Conservation (phyloP, 2,113 vertebrate genomes). For the Halichoerus grypus region DNA sequence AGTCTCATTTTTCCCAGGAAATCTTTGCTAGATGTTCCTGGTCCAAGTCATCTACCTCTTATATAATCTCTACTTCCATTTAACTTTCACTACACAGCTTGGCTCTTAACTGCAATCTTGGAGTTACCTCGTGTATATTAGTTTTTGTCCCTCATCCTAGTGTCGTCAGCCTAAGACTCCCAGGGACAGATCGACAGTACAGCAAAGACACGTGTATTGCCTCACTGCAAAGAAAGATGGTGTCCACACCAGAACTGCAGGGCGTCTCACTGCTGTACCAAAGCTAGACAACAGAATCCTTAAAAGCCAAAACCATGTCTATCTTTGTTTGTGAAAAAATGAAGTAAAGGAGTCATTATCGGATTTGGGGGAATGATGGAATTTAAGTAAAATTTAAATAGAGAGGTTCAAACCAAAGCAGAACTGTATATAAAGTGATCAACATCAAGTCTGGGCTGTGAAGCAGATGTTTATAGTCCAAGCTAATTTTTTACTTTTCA, state of each 20-base stretch:
- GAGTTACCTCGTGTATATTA: neutral
- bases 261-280: neutral
- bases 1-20: neutral
- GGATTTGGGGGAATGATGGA: neutral
- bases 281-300: neutral
- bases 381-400: neutral
- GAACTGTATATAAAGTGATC: neutral
- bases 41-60: neutral
- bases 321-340: neutral
- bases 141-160: neutral
- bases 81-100: neutral
- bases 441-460: neutral
- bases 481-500: conserved; percentile 4
- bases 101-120: neutral
- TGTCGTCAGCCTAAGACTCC: neutral
- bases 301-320: neutral
- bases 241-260: neutral
- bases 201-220: neutral
- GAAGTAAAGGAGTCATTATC: neutral
- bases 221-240: neutral
- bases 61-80: neutral
- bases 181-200: neutral
- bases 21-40: neutral
- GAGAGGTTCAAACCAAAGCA: neutral
- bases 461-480: neutral